A percentile compares a stretch with the other conserved stretches of the same genome.
Evolutionary conservation across 2,888 invertebrate species (phyloP).

Genomic region (Sphecodes monilicornis): DNA sequence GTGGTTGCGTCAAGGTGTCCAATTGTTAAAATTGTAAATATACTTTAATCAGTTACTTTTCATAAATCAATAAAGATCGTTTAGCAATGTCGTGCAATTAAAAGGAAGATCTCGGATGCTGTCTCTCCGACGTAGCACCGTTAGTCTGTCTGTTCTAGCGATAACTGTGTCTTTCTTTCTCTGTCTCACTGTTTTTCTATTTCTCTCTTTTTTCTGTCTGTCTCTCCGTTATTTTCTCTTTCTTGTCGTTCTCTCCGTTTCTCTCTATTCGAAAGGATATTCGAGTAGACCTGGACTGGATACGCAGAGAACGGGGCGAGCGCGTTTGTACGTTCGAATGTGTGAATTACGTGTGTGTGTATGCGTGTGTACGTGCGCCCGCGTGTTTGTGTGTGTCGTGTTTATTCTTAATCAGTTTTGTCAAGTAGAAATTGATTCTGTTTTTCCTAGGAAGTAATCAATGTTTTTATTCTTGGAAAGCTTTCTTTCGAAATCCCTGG

Average conservation of each 20-base stretch:
- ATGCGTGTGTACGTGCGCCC: not conserved
- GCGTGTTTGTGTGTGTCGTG: slow-evolving; percentile 1
- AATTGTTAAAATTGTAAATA: not conserved
- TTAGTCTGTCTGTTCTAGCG: slow-evolving; percentile 39
- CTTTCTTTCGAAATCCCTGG: slow-evolving; percentile 84
- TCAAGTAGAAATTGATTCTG: slow-evolving; percentile 64
- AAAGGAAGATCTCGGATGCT: not conserved
- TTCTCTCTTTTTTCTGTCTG: not conserved
- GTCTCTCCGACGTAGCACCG: slow-evolving; percentile 18
- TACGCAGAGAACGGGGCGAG: slow-evolving; percentile 6
- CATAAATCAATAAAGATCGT: no score
- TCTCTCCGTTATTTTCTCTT: not conserved
- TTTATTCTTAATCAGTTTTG: slow-evolving; percentile 51
- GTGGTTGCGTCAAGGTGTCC: not conserved
- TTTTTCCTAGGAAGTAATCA: slow-evolving; percentile 72
- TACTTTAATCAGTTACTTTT: not conserved
- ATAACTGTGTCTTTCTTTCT: slow-evolving; percentile 32
- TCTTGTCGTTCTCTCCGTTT: slow-evolving; percentile 2
- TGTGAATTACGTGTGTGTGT: not conserved
- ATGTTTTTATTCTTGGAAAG: slow-evolving; percentile 80
- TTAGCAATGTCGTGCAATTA: not conserved
- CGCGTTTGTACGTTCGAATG: not conserved
- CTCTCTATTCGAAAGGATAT: slow-evolving; percentile 21
- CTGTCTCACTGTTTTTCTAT: slow-evolving; percentile 15
- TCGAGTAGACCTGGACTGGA: not conserved